phyloP scores from a whole-genome alignment of 2,888 invertebrate species.

The Zeuzera pyrina region DNA sequence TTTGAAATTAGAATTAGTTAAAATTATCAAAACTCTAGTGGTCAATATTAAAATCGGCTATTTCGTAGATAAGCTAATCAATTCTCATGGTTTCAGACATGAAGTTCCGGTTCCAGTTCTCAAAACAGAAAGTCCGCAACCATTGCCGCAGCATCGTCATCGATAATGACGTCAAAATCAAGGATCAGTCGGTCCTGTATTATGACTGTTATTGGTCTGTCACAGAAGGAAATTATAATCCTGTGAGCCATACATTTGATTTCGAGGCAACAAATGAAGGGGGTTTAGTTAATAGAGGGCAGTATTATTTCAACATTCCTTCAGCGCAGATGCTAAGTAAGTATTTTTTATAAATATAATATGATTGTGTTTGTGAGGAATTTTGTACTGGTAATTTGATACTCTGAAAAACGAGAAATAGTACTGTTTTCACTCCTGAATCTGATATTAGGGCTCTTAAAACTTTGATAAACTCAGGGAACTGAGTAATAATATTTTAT shows the following conservation, averaged over 20 bases:
- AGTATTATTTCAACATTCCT: constrained; percentile 59
- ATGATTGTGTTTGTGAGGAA: too few relatives aligned
- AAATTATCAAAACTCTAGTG: constrained; percentile 1
- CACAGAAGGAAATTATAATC: constrained; percentile 34
- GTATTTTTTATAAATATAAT: constrained; percentile 19
- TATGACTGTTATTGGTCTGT: constrained; percentile 61
- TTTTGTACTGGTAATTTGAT: too few relatives aligned
- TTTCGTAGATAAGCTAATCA: too few relatives aligned
- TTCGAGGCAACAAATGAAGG: constrained; percentile 57
- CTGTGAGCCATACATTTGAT: constrained; percentile 50
- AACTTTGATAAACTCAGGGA: too few relatives aligned
- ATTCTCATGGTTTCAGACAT: constrained; percentile 58
- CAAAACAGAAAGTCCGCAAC: constrained; percentile 25
- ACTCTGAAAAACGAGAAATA: too few relatives aligned
- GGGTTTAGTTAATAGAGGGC: constrained; percentile 43
- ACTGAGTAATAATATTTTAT: too few relatives aligned
- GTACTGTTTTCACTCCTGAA: too few relatives aligned
- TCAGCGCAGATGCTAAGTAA: constrained; percentile 56
- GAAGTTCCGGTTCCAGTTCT: constrained; percentile 55
- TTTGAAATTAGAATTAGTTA: neutral
- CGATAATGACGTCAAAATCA: constrained; percentile 44
- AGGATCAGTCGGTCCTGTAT: constrained; percentile 53
- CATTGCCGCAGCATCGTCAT: constrained; percentile 57
- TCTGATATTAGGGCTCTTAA: too few relatives aligned
- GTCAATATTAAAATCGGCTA: too few relatives aligned